Percentiles rank a stretch among this genome's conserved stretches.
phyloP scores from a whole-genome alignment of 1,140 invertebrate genomes.

The Oscheius sp. region DNA sequence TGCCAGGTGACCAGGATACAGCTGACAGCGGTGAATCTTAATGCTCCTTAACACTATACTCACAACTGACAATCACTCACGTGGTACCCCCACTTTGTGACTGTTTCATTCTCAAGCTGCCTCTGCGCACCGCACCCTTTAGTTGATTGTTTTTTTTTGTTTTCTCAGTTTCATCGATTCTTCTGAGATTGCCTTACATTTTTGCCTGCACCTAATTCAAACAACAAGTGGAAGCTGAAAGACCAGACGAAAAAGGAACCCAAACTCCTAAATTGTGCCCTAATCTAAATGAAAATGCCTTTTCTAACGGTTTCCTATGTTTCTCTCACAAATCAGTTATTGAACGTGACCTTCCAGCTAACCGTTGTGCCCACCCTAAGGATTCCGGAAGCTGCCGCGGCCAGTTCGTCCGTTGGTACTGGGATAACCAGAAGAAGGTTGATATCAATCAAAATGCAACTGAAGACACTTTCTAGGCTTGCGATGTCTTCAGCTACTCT shows the following conservation, averaged over 20 bases:
- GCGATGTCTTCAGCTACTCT: constrained; percentile 75
- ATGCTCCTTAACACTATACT: constrained; percentile 1
- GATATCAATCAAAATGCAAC: background rate
- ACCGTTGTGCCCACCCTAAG: constrained; percentile 54
- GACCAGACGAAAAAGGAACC: no score
- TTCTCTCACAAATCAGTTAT: constrained; percentile 3
- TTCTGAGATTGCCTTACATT: background rate
- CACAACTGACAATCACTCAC: no score
- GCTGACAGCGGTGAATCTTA: background rate
- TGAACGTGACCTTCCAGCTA: constrained; percentile 8
- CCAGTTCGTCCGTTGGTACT: constrained; percentile 63
- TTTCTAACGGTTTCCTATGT: background rate
- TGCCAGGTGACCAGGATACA: background rate
- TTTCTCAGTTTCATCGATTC: background rate
- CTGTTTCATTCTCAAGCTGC: background rate
- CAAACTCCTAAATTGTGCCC: no score
- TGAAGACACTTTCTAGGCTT: constrained; percentile 44
- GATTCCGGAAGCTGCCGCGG: constrained; percentile 53
- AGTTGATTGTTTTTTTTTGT: no score
- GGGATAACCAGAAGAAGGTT: constrained; percentile 63
- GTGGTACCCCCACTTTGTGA: no score
- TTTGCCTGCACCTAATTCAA: background rate
- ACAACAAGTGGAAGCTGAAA: no score
- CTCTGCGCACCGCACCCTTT: background rate
- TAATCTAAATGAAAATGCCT: no score